Evolutionary conservation across 2,797 vertebrate genomes (phyloP), one percentile per base, ranked within the genome.

Genomic region (Hylomyscus alleni): DNA sequence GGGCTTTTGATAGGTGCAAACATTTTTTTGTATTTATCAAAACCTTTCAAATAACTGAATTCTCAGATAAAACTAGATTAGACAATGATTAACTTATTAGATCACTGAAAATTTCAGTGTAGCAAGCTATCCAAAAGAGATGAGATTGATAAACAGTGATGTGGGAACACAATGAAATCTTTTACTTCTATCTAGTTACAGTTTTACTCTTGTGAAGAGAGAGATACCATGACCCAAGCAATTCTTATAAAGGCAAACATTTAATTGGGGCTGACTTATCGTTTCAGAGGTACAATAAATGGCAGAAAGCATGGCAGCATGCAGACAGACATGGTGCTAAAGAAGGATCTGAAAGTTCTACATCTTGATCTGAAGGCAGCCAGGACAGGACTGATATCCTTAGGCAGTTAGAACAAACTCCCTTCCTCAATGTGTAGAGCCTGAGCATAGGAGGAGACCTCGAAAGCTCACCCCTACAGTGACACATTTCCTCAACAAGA

Each of bases 11-110:
- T 56, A 86, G 24, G 12, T 37, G 40, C 29, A 80, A 24, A 89
- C 60, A 83, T 92, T 10, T 84, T 14, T 91, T 8, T 82, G 50
- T 60, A 9, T 87, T 73, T 77, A 81, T 82, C 17, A 83, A 29
- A 96, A 93, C 5, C 62, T 86, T 93, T 96, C 58, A 92, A 91
- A 6, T 90, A 87, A 86, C 14, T 80, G 37, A 93, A 92, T 95
- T 88, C 26, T 44, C 56, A 91, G 13, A 37, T 83, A 62, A 95
- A 86, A 95, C 15, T 82, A 24, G 31, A 29, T 69, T 87, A 73
- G 3, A 44, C 87, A 73, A 88, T 92, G 82, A 96, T 26, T n/a
- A 91, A 94, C 75, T 87, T 91, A 91, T 50, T 84, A 4, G 75
- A 44, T 91, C 26, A 82, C 10, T 60, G 52, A 91, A 91, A 89